A percentile compares a stretch with the other conserved stretches of the same genome.
phyloP scores from a whole-genome alignment of 2,113 vertebrate species.

The Sula dactylatra region DNA sequence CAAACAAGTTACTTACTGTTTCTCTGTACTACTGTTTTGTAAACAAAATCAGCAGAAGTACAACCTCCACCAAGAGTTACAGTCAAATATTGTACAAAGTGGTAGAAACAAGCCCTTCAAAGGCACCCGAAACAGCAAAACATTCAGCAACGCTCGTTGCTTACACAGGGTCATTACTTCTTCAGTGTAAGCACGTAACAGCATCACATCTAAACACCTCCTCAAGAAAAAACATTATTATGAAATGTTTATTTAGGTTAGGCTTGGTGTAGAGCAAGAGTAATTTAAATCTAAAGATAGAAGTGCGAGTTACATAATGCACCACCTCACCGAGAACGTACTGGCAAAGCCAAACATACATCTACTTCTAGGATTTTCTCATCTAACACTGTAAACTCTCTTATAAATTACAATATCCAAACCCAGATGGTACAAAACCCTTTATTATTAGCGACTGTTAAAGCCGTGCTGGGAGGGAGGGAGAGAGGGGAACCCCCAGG shows the following conservation, averaged over 20 bases:
- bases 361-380: rapidly evolving
- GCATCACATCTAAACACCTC: not conserved
- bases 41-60: not conserved
- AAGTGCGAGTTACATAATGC: not conserved
- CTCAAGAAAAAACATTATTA: not conserved
- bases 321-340: not conserved
- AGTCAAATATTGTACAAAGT: not conserved
- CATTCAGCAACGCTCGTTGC: no score
- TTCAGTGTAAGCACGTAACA: rapidly evolving
- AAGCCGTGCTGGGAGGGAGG: rapidly evolving
- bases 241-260: not conserved
- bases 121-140: not conserved
- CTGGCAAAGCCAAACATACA: rapidly evolving
- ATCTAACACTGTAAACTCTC: rapidly evolving
- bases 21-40: not conserved
- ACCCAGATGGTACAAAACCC: rapidly evolving
- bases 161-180: not conserved
- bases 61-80: not conserved
- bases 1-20: not conserved
- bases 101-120: not conserved
- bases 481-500: no score
- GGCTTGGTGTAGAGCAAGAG: not conserved
- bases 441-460: rapidly evolving
- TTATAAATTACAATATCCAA: not conserved
- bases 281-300: not conserved